Base-by-base conservation (phyloP, 2,113 vertebrate species). In the Castor canadensis region DNA sequence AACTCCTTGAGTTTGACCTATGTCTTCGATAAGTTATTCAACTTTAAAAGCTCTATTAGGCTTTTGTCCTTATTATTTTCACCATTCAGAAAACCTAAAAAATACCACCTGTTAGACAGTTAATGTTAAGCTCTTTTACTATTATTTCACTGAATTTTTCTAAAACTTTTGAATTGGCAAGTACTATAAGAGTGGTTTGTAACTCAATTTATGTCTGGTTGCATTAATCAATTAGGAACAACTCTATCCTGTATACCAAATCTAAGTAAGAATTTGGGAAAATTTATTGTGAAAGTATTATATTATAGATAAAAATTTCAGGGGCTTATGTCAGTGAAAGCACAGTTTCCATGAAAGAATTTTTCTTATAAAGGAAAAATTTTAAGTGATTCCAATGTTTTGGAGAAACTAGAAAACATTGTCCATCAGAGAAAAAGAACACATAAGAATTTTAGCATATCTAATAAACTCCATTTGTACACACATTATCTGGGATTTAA, bases 221-320 rank as follows among this genome's bases (percentile, higher is more conserved):
- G 24, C 40, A 71, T 96, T 92, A 95, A 81, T 87, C 43, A 83
- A 40, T 89, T 93, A 87, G 20, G 47, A 62, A n/a, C 47, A 89
- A 86, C 72, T 80, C 85, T 32, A 80, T 75, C 72, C n/a, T 81
- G 35, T 19, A 81, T 80, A 81, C 5, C 26, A 40, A 83, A 30
- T 79, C 38, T 79, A 93, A 79, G 45, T 71, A 76, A 79, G 45
- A 92, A 49, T 76, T 75, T 92, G 52, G 52, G 6, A 22, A 93
- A 69, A 81, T 66, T 38, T 56, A 64, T 80, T 71, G 19, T 85
- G 75, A 64, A 80, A 93, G 40, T 80, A 84, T 62, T 71, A 3
- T 22, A 79, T 69, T 24, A 49, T 24, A 83, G 69, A n/a, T n/a
- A 45, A 85, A 77, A 81, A 60, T 19, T 62, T 69, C 30, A 76